phyloP scores from a whole-genome alignment of 2,797 vertebrate genomes.

The Petrocephalus schoutedeni region DNA sequence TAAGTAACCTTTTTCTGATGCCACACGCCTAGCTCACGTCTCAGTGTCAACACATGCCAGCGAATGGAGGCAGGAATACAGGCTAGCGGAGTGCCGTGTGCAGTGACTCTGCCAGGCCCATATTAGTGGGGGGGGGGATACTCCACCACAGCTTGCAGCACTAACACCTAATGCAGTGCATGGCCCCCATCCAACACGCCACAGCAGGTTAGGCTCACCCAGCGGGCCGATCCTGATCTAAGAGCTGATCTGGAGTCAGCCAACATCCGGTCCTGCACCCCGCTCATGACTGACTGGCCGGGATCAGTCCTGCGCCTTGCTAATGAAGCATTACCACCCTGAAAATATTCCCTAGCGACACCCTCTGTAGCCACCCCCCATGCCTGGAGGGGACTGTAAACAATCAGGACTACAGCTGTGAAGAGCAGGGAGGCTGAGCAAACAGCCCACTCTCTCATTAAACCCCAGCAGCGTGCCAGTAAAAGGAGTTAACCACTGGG shows the following conservation, averaged over 20 bases:
- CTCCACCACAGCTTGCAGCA: not conserved
- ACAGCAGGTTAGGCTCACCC: not conserved
- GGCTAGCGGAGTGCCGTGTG: not conserved
- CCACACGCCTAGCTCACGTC: not conserved
- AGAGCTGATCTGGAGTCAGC: not conserved
- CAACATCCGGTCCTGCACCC: not conserved
- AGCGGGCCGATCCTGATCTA: not conserved
- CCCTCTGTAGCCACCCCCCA: not conserved
- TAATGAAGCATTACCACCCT: not conserved
- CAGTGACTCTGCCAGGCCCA: not conserved
- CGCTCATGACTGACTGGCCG: not conserved
- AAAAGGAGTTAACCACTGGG: not conserved
- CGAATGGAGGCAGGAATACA: not conserved
- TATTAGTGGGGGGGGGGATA: not conserved
- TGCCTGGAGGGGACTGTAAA: not conserved
- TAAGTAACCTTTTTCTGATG: not conserved
- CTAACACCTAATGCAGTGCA: not conserved
- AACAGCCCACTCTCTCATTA: not conserved
- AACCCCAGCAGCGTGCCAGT: not conserved
- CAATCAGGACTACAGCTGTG: not conserved
- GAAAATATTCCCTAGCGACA: not conserved
- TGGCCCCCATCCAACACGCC: conserved; percentile 1
- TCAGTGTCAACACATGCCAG: not conserved
- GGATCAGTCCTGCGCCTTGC: not conserved
- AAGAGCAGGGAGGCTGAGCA: not conserved